These are phyloP conservation scores for Enteromius thamalakanensis DNA, from an alignment of 2,797 vertebrate genomes.

Conservation along the genomic window DNA sequence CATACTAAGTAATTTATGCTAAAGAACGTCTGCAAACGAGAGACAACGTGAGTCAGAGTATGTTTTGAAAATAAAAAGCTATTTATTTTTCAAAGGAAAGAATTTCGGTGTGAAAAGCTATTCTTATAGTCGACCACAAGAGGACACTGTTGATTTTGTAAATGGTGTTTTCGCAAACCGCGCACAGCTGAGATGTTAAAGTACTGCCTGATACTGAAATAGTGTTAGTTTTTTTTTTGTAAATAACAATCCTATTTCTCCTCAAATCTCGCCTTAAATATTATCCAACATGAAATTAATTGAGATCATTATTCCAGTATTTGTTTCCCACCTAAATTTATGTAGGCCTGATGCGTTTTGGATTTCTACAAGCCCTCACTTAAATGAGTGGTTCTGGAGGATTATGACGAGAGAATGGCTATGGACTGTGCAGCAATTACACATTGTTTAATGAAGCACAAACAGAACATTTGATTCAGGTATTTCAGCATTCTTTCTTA, in stretches of 20 bases:
- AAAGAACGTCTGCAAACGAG: not conserved
- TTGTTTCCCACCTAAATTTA: not conserved
- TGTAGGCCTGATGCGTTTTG: not conserved
- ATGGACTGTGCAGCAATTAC: not conserved
- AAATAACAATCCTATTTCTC: not conserved
- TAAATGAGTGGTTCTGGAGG: not conserved
- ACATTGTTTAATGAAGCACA: not conserved
- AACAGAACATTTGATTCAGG: constrained; percentile 18
- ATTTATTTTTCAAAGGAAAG: not conserved
- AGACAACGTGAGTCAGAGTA: not conserved
- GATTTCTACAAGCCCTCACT: not conserved
- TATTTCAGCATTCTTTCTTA: constrained; percentile 42
- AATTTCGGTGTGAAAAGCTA: not conserved
- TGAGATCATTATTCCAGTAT: not conserved
- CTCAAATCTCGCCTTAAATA: not conserved
- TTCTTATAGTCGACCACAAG: not conserved
- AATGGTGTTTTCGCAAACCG: not conserved
- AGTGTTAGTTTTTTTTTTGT: not conserved
- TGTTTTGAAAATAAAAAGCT: not conserved
- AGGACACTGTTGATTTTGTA: constrained; percentile 22
- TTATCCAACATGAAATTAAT: not conserved
- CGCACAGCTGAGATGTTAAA: not conserved
- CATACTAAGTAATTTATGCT: too few relatives aligned
- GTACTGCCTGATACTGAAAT: not conserved
- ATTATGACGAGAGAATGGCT: not conserved